Percentiles rank a stretch among this genome's conserved stretches.
Evolutionary conservation across 2,797 vertebrate species (phyloP).

Genomic region (Melanotaenia boesemani): DNA sequence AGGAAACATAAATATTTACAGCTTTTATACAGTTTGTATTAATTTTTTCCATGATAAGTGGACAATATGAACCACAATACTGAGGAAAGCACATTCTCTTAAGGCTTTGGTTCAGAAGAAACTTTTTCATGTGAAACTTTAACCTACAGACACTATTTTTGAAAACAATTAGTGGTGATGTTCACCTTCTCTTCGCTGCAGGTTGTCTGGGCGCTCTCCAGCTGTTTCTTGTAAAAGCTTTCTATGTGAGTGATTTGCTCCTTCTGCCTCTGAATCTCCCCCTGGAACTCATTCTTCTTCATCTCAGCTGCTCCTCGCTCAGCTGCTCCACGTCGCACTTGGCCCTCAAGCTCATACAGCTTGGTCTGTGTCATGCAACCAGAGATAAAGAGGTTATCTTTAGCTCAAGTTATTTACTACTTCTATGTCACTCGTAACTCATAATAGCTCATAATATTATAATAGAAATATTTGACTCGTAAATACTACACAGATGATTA

Average conservation of each 20-base stretch:
- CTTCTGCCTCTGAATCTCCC: constrained; percentile 87
- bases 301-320: constrained; percentile 87
- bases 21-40: background rate
- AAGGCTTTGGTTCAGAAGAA: background rate
- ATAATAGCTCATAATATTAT: no score
- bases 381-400: background rate
- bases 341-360: constrained; percentile 89
- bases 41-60: background rate
- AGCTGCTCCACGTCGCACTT: constrained; percentile 82
- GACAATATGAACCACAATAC: constrained; percentile 1
- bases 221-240: constrained; percentile 86
- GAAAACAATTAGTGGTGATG: background rate
- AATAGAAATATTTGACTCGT: no score
- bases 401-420: background rate
- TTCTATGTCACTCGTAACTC: background rate
- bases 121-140: background rate
- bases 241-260: constrained; percentile 88
- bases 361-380: constrained; percentile 79
- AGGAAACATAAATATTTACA: constrained; percentile 9
- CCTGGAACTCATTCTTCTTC: constrained; percentile 90
- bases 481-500: background rate
- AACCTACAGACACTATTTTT: background rate
- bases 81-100: background rate
- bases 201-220: constrained; percentile 83
- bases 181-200: constrained; percentile 90